Evolutionary conservation across 2,888 invertebrate species (phyloP).

Genomic region (Keiferia lycopersicella): DNA sequence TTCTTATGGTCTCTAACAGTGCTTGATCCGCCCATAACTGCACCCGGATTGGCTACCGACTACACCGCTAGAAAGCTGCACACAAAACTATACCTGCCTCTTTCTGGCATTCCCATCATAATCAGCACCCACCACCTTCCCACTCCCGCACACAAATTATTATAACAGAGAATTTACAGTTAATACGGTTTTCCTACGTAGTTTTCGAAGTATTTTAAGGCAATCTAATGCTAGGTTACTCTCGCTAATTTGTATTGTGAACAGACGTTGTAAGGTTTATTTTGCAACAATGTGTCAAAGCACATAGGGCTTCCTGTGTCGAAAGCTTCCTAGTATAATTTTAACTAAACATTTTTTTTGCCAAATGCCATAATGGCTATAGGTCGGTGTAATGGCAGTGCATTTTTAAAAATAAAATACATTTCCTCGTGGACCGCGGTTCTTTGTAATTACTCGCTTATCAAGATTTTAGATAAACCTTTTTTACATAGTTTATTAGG

Average conservation of each 20-base stretch:
- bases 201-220: constrained; percentile 59
- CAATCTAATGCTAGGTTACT: constrained; percentile 46
- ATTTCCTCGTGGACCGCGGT: constrained; percentile 60
- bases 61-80: constrained; percentile 50
- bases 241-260: constrained; percentile 39
- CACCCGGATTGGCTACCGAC: constrained; percentile 71
- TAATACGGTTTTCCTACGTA: constrained; percentile 72
- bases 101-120: constrained; percentile 42
- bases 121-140: constrained; percentile 40
- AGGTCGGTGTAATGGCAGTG: constrained; percentile 59
- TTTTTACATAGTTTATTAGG: constrained; percentile 62
- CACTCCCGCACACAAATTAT: constrained; percentile 59
- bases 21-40: constrained; percentile 58
- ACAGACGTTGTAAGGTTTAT: not conserved
- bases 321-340: constrained; percentile 52
- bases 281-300: constrained; percentile 28
- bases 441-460: constrained; percentile 72
- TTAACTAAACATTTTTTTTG: constrained; percentile 61
- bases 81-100: constrained; percentile 53
- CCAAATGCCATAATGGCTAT: constrained; percentile 66
- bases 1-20: constrained; percentile 22
- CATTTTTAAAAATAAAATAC: constrained; percentile 61
- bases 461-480: constrained; percentile 73
- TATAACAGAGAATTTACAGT: constrained; percentile 63
- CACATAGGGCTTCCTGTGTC: constrained; percentile 39